A percentile compares a stretch with the other conserved stretches of the same genome.
Evolutionary conservation across 2,113 vertebrate genomes (phyloP).

Genomic region (Albula goreensis): DNA sequence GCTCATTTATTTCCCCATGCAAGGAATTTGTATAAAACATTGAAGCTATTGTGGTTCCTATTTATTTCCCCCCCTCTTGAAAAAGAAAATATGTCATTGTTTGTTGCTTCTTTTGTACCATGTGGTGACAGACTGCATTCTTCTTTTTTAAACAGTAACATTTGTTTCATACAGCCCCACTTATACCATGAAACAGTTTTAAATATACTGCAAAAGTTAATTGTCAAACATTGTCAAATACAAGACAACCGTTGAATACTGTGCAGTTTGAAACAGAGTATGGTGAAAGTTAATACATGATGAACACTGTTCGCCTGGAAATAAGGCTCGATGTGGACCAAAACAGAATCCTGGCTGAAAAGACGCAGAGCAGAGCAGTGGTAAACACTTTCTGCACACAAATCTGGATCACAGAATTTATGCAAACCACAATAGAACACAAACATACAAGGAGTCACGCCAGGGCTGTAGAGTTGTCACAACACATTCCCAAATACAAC

Average conservation of each 20-base stretch:
- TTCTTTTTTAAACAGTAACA: neutral
- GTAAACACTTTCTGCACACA: neutral
- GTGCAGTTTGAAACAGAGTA: neutral
- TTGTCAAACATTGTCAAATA: neutral
- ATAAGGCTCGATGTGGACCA: neutral
- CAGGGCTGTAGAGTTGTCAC: neutral
- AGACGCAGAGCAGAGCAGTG: neutral
- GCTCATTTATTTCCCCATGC: neutral
- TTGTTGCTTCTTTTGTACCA: neutral
- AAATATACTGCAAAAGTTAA: neutral
- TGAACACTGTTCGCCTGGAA: neutral
- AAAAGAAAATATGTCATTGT: neutral
- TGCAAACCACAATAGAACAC: neutral
- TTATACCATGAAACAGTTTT: neutral
- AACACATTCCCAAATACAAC: neutral
- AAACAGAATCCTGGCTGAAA: neutral
- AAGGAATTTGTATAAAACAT: constrained; percentile 2
- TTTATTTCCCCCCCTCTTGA: neutral
- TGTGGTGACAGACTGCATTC: neutral
- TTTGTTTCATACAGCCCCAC: neutral
- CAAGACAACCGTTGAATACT: neutral
- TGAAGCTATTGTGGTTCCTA: neutral
- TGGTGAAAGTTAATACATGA: neutral
- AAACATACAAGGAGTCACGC: constrained; percentile 5
- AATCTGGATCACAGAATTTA: neutral